Base-by-base conservation (phyloP, 2,113 vertebrate genomes). In the Hymenochirus boettgeri region DNA sequence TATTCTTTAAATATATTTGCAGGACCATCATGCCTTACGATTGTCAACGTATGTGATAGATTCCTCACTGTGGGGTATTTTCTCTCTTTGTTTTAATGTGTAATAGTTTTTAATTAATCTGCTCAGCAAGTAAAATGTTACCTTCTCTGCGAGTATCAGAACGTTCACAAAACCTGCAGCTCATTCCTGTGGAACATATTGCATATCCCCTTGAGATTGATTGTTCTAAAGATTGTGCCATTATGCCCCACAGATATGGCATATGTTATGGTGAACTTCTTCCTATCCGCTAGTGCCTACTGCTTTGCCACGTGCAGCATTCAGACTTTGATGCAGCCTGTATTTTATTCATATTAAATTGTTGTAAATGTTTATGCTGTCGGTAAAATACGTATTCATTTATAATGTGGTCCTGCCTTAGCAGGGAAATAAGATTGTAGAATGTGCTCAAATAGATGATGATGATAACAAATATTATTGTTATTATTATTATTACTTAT, bases 91-190 rank as follows among this genome's bases (percentile, higher is more conserved):
- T 33, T 65, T 35, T 65, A 42, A 64, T 37, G 42, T 47, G 25
- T 10, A 4, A 22, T 48, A 48, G 18, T 56, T 50, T 22, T 55
- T 57, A 45, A 57, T 27, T 37, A 45, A 48, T 21, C 33, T 57
- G 31, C 56, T 22, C 54, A 50, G 54, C 54, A 50, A 57, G 63
- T 46, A 64, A 57, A 15, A 48, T 50, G 18, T 65, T 57, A 65
- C 26, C 45, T 50, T 57, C 27, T 50, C 35, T 57, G 25, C 25
- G 53, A 50, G 27, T 65, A 23, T 23, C 46, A 15, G 3, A 15
- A 12, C 7, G 39, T 42, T 42, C 21, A 18, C 19, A 45, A 57
- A 48, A 25, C 45, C 39, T 50, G 39, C 62, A 46, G 62, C 25
- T 22, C 35, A 62, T 55, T 21, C n/a, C 24, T 27, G 42, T 45